Evolutionary conservation across 1,140 invertebrate genomes (phyloP), one percentile per base, ranked within the genome.

Genomic region (Paralvinella palmiformis): DNA sequence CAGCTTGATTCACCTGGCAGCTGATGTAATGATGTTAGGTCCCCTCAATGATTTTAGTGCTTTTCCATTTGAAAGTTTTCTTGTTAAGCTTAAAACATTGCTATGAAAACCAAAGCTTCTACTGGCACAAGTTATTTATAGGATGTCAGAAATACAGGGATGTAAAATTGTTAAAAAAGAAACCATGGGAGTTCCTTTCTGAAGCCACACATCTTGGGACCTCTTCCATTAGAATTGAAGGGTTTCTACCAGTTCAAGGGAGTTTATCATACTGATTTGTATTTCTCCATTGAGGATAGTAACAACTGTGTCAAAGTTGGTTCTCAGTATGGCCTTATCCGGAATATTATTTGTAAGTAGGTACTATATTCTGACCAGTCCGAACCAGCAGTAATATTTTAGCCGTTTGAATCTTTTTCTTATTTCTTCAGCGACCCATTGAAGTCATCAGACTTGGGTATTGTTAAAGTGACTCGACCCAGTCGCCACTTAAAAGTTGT

Each of bases 1-100:
- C 33, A 33, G 55, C 33, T 20, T 57, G 7, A 33, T 57, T 57
- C 55, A 57, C 33, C 33, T 57, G 20, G 55, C 33, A 31, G 55
- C 27, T 32, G 55, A 57, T 36, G 55, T 57, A 20, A 56, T 60
- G 64, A 59, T 62, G 7, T 73, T 73, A 71, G 80, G 80, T 15
- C 15, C 67, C 22, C 5, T 57, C 33, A 32, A 81, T 58, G 68
- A 62, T 31, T 72, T 71, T 58, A 73, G 70, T 41, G 70, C 75
- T n/a, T 82, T 81, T 68, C 58, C 66, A 31, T 82, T 79, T 72
- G 79, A 82, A 72, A 57, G 33, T 3, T 57, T 57, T 32, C 7
- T 57, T 31, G 29, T 20, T 0, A 24, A 33, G 33, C 33, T 57
- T 6, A 57, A 57, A 20, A 57, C 27, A 57, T 15, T 57, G 55